Evolutionary conservation across 2,113 vertebrate species (phyloP).

Genomic region (Mus pahari): DNA sequence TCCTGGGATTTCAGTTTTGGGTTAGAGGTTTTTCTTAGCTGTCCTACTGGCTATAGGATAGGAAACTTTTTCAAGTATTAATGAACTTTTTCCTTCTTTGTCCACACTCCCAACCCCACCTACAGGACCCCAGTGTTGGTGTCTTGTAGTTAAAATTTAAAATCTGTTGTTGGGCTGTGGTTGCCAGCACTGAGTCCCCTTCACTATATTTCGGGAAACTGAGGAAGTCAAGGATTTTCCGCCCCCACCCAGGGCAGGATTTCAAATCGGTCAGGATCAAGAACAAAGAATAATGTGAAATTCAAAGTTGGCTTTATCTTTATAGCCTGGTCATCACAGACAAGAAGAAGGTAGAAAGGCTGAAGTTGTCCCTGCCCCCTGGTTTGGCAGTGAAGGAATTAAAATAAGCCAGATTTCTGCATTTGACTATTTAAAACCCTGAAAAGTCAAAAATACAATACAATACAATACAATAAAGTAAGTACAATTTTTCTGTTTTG

Average conservation of each 20-base stretch:
- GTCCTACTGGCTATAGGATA: neutral
- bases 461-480: neutral
- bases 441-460: neutral
- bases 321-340: no score
- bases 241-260: neutral
- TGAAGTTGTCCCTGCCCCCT: no score
- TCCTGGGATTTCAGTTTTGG: neutral
- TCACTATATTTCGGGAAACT: neutral
- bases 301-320: neutral
- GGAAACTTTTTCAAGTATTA: slow-evolving; percentile 25
- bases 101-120: neutral
- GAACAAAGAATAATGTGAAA: neutral
- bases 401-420: neutral
- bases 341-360: no score
- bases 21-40: neutral
- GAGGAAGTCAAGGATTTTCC: neutral
- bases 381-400: neutral
- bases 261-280: neutral
- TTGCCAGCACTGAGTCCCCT: neutral
- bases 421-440: neutral
- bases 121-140: neutral
- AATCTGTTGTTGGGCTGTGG: neutral
- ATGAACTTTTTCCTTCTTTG: neutral
- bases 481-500: neutral
- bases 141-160: neutral